These are phyloP conservation scores for Schrankia costaestrigalis DNA, from an alignment of 2,888 invertebrate genomes.

Conservation along the genomic window DNA sequence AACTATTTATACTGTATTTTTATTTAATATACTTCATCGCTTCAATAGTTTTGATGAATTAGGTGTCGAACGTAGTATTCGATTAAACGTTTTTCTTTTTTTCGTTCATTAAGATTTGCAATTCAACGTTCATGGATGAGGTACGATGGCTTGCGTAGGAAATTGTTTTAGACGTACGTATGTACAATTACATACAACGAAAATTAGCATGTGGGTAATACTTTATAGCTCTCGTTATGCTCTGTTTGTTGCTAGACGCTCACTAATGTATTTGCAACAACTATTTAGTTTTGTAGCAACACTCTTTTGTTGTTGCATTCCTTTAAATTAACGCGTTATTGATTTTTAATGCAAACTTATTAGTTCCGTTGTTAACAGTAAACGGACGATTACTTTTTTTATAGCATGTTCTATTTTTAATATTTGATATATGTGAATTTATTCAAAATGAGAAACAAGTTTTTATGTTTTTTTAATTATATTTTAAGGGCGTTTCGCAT, in stretches of 20 bases:
- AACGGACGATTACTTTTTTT: no score
- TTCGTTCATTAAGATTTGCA: constrained; percentile 41
- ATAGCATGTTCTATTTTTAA: neutral
- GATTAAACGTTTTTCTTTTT: constrained; percentile 35
- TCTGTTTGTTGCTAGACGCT: constrained; percentile 68
- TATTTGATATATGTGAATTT: neutral
- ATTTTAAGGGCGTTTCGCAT: constrained; percentile 41
- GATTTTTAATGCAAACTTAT: constrained; percentile 7
- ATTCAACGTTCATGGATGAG: constrained; percentile 64
- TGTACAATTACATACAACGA: constrained; percentile 60
- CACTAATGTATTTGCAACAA: constrained; percentile 71
- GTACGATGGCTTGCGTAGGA: constrained; percentile 61
- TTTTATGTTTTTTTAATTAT: constrained; percentile 5
- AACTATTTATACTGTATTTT: constrained; percentile 18
- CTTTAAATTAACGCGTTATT: constrained; percentile 18
- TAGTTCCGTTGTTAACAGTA: no score
- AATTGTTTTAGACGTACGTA: constrained; percentile 59
- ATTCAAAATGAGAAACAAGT: neutral
- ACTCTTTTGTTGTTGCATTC: constrained; percentile 55
- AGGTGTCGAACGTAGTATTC: constrained; percentile 45
- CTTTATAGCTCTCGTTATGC: constrained; percentile 72
- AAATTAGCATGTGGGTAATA: constrained; percentile 78
- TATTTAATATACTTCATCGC: constrained; percentile 31
- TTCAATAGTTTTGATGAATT: constrained; percentile 50
- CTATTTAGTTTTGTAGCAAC: constrained; percentile 63